phyloP scores from a whole-genome alignment of 1,140 invertebrate genomes.

The Paramacrobiotus metropolitanus region DNA sequence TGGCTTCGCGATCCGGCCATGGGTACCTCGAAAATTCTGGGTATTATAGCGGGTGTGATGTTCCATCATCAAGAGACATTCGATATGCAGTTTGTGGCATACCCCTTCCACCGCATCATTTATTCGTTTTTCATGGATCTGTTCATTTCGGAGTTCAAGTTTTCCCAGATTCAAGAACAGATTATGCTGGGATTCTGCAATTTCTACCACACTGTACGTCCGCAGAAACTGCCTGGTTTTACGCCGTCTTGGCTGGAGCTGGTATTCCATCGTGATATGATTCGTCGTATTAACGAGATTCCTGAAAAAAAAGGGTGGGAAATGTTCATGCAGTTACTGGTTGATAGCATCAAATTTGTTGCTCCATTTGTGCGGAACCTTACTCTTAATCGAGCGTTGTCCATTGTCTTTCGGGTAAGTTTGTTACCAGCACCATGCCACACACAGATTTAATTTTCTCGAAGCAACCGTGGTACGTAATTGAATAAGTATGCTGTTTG shows the following conservation, averaged over 20 bases:
- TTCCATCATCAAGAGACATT: constrained; percentile 73
- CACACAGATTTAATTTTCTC: too few relatives aligned
- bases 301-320: constrained; percentile 23
- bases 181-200: constrained; percentile 70
- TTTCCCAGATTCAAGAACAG: constrained; percentile 17
- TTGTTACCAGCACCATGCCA: too few relatives aligned
- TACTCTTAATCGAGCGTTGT: constrained; percentile 73
- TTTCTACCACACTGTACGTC: constrained; percentile 65
- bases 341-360: constrained; percentile 86
- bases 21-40: constrained; percentile 27
- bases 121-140: constrained; percentile 5
- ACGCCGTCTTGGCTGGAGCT: constrained; percentile 94
- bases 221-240: constrained; percentile 86
- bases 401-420: constrained; percentile 52
- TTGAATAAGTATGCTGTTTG: too few relatives aligned
- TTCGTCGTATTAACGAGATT: constrained; percentile 45
- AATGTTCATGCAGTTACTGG: constrained; percentile 53
- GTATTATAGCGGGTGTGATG: constrained; percentile 78
- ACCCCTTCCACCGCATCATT: constrained; percentile 77
- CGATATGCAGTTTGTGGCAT: constrained; percentile 69
- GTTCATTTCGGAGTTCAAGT: constrained; percentile 1
- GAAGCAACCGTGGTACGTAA: too few relatives aligned
- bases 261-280: constrained; percentile 81
- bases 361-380: constrained; percentile 89
- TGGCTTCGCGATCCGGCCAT: background rate